Evolutionary conservation across 2,888 invertebrate genomes (phyloP), one percentile per base, ranked within the genome.

Genomic region (Perizoma flavofasciatum): DNA sequence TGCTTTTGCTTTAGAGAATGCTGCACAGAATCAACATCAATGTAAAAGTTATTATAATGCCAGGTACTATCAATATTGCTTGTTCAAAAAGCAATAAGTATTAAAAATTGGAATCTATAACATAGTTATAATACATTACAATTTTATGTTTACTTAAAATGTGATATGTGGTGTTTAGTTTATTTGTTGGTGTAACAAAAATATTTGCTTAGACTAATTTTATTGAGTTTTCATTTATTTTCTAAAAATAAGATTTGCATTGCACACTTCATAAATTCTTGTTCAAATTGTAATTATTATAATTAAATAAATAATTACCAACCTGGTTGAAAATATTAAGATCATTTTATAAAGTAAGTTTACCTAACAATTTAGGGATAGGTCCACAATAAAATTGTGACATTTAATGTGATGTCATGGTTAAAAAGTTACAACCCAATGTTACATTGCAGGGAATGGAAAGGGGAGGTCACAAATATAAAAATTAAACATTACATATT

Each of bases 91-190:
- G 85, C 85, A 87, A 88, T 85, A 86, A 81, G 79, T 84, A 83
- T 83, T 83, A 80, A 71, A 74, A 81, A 79, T 78, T 75, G 76
- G 78, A 83, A 80, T 78, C 79, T 82, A 73, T 75, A 79, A 81
- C 78, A 73, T 82, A 78, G 77, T 77, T 79, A 76, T 75, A 77
- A 49, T 8, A 35, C 35, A 60, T 61, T 55, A 77, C 77, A 77
- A 82, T 84, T 79, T 88, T 86, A 84, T 86, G 82, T 89, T 90
- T 87, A 86, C 84, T 86, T 87, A 80, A 86, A 86, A 87, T 90
- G 89, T 91, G 91, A 90, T 90, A 87, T 83, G 79, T 74, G 78
- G 78, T 78, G 83, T 83, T 85, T 81, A 81, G 69, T 72, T 82
- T 75, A 74, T 77, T 79, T 80, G 80, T 86, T 88, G 81, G 80